Evolutionary conservation across 2,113 vertebrate species (phyloP).

Genomic region (Myrmophylax atrothorax): DNA sequence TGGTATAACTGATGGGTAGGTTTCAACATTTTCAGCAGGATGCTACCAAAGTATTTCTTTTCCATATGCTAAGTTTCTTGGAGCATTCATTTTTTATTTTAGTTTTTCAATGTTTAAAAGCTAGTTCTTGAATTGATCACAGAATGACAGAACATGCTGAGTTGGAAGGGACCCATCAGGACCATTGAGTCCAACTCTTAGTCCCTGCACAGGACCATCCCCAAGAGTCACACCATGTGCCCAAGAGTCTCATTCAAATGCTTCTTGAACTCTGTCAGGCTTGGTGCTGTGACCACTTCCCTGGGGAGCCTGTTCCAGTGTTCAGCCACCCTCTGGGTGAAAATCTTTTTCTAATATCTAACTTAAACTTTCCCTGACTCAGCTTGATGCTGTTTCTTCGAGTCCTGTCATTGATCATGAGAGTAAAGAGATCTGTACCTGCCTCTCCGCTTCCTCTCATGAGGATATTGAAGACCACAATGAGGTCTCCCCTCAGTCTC

Average conservation of each 20-base stretch:
- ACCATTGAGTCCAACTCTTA: background rate
- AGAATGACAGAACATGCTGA: background rate
- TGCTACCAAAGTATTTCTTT: background rate
- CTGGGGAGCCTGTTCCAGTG: background rate
- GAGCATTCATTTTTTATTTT: background rate
- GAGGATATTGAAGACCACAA: background rate
- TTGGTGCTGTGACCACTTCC: background rate
- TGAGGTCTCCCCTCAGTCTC: background rate
- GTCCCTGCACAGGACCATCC: background rate
- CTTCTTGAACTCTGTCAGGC: background rate
- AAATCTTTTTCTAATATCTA: background rate
- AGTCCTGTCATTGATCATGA: background rate
- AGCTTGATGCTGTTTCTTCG: background rate
- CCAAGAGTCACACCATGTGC: background rate
- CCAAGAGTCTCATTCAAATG: background rate
- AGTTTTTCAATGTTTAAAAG: background rate
- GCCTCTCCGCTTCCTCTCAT: background rate
- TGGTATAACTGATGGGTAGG: background rate
- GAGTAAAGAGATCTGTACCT: background rate
- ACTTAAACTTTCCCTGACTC: background rate
- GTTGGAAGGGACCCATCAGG: background rate
- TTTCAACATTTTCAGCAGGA: background rate
- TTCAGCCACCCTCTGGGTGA: background rate
- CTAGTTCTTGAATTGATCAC: background rate
- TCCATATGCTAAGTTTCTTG: background rate